Conservation (phyloP, 2,113 vertebrate genomes). For the Meles meles region DNA sequence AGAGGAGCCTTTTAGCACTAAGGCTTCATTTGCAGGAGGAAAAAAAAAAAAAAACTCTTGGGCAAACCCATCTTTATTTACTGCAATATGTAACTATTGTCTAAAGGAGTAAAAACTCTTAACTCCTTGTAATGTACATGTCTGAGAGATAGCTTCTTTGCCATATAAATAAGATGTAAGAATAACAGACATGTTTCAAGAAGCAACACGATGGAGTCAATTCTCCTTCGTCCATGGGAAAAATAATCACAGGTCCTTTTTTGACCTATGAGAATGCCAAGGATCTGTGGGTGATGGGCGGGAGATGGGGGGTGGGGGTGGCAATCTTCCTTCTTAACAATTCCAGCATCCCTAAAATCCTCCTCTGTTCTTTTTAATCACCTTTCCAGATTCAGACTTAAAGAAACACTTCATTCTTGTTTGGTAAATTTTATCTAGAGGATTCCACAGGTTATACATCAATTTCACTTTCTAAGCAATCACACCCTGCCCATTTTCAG, state of each 20-base stretch:
- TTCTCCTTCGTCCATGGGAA: not conserved
- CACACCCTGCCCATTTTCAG: not conserved
- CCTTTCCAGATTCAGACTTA: not conserved
- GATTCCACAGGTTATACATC: not conserved
- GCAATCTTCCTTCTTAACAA: not conserved
- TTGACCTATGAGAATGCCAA: rapidly evolving
- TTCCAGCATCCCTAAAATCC: not conserved
- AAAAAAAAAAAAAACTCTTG: not conserved
- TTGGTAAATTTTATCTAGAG: constrained; percentile 28
- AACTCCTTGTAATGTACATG: not conserved
- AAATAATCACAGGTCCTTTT: not conserved
- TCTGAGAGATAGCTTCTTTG: not conserved
- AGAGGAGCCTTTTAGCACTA: not conserved
- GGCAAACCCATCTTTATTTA: not conserved
- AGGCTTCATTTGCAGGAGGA: not conserved
- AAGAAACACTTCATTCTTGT: not conserved
- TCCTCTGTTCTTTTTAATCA: not conserved
- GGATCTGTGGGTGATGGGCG: not conserved
- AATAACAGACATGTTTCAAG: not conserved
- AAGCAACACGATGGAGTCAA: not conserved
- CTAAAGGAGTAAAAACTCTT: not conserved
- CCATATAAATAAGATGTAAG: not conserved
- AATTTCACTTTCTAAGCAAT: not conserved
- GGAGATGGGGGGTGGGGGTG: not conserved
- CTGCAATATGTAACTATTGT: not conserved